Evolutionary conservation across 2,888 invertebrate genomes (phyloP).

Genomic region (Stramonita haemastoma): DNA sequence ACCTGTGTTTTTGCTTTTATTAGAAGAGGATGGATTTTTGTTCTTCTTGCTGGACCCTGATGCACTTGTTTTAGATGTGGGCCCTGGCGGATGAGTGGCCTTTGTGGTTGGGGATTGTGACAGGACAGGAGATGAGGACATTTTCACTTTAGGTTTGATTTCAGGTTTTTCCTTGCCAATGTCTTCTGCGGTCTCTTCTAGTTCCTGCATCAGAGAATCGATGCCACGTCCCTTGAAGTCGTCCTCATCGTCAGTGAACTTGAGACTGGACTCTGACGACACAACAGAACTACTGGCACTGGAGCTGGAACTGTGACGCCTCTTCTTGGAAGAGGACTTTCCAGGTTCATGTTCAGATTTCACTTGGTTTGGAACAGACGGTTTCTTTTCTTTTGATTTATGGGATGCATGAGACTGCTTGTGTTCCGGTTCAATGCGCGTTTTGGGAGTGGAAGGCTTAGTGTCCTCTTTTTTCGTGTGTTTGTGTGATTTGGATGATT

Average conservation of each 20-base stretch:
- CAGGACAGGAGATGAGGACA: not conserved
- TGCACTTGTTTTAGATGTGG: not conserved
- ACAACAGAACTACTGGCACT: constrained; percentile 29
- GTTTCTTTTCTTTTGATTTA: constrained; percentile 11
- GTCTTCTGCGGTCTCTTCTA: not conserved
- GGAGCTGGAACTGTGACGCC: not conserved
- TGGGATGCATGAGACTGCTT: constrained; percentile 19
- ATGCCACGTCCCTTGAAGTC: constrained; percentile 3
- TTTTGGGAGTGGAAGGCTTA: constrained; percentile 32
- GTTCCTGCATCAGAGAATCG: constrained; percentile 22
- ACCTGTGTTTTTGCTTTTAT: not conserved
- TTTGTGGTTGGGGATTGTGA: constrained; percentile 21
- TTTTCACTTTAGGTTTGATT: constrained; percentile 14
- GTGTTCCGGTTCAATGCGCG: constrained; percentile 26
- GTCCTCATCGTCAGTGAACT: constrained; percentile 37
- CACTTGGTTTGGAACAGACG: not conserved
- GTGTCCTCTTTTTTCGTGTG: constrained; percentile 19
- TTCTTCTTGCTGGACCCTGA: not conserved
- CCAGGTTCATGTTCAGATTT: not conserved
- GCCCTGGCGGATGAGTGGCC: not conserved
- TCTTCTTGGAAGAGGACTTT: not conserved
- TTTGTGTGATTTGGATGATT: constrained; percentile 42
- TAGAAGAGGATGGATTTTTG: constrained; percentile 1
- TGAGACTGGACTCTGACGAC: constrained; percentile 38
- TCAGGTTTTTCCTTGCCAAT: constrained; percentile 4